Evolutionary conservation across 2,113 vertebrate genomes (phyloP), one percentile per base, ranked within the genome.

Genomic region (Chloroceryle aenea): DNA sequence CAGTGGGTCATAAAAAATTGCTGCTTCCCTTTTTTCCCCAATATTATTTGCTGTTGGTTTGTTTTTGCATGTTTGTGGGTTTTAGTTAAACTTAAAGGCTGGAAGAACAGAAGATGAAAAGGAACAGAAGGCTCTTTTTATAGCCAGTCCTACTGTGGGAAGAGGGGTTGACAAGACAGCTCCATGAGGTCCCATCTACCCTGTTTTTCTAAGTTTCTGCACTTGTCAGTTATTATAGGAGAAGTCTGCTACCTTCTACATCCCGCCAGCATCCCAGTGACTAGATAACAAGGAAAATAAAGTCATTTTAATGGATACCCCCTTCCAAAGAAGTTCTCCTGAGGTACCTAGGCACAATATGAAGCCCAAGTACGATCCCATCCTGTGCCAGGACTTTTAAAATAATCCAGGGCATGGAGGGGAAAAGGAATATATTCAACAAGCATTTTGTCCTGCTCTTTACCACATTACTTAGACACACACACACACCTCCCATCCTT

Each of bases 161-260:
- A 93, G 73, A 90, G 42, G 68, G 42, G 64, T 59, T 95, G 93
- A 94, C 83, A 95, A 86, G 90, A 13, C 32, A 90, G 23, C 86
- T 71, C 89, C 86, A 68, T 78, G 86, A 95, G 76, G 84, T 95
- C 86, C 59, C 38, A 14, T 73, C 76, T 10, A 67, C 64, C 42
- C 17, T 78, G 23, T 84, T 87, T 87, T 89, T 92, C 85, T 14
- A 77, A 34, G 52, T 85, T 88, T 94, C 53, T 12, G 10, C 53
- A 72, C 14, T 56, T 96, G 66, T 87, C 77, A 52, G 47, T 56
- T 81, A 22, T 89, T 69, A 47, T 30, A 76, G 38, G 66, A 38
- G 75, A 88, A 64, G 6, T 3, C 10, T 66, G 56, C 48, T 34
- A 29, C 78, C 88, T 83, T 71, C 63, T 64, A 10, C n/a, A 90